Evolutionary conservation across 1,140 invertebrate species (phyloP).

Genomic region (Heliconius hewitsoni): DNA sequence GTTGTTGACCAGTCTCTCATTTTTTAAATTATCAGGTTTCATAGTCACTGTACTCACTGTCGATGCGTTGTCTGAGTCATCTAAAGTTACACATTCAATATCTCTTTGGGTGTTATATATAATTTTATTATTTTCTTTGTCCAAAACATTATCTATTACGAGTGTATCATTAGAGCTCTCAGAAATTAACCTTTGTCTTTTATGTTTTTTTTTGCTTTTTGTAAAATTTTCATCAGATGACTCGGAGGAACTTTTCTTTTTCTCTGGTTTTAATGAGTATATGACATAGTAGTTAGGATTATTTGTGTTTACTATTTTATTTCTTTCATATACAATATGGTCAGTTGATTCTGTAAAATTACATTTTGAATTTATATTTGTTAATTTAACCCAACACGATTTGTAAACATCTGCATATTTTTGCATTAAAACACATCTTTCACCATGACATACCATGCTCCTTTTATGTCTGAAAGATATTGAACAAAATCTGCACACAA

Average conservation of each 20-base stretch:
- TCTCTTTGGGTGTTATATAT: slow-evolving; percentile 31
- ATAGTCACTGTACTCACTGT: slow-evolving; percentile 3
- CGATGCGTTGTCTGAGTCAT: slow-evolving; percentile 50
- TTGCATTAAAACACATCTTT: slow-evolving; percentile 30
- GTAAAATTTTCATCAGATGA: slow-evolving; percentile 46
- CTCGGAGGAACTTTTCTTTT: slow-evolving; percentile 31
- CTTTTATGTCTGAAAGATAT: slow-evolving; percentile 40
- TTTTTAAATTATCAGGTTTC: background rate
- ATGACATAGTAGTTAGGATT: slow-evolving; percentile 48
- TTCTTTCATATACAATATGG: slow-evolving; percentile 47
- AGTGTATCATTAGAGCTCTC: slow-evolving; percentile 63
- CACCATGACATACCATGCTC: slow-evolving; percentile 42
- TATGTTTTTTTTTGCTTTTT: slow-evolving; percentile 37
- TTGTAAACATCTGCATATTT: slow-evolving; percentile 48
- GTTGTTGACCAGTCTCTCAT: slow-evolving; percentile 36
- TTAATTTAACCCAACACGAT: slow-evolving; percentile 48
- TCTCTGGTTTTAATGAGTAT: slow-evolving; percentile 26
- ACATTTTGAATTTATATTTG: slow-evolving; percentile 53
- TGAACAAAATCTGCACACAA: slow-evolving; percentile 56
- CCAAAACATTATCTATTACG: slow-evolving; percentile 41
- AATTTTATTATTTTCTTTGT: slow-evolving; percentile 26
- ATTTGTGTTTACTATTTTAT: slow-evolving; percentile 51
- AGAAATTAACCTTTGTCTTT: slow-evolving; percentile 52
- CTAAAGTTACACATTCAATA: slow-evolving; percentile 56
- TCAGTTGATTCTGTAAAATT: slow-evolving; percentile 51